Conservation (phyloP, 1,140 invertebrate genomes). For the Sarcophaga peregrina region DNA sequence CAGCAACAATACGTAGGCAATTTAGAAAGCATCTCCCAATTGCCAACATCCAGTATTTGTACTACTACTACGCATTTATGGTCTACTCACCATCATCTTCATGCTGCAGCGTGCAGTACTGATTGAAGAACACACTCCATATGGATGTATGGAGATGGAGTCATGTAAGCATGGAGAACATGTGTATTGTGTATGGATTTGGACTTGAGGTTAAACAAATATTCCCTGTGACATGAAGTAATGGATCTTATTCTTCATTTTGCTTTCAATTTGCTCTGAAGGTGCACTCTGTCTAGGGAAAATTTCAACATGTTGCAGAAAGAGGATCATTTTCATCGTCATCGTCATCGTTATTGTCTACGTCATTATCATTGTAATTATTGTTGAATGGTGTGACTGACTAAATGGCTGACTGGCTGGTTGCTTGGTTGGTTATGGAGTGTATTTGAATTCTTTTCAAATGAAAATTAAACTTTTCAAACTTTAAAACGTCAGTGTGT, state of each 20-base stretch:
- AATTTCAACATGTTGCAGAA: conserved; percentile 2
- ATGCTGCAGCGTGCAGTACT: no score
- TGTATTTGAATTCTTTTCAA: no score
- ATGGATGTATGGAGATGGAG: background rate
- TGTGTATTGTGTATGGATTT: background rate
- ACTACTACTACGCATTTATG: no score
- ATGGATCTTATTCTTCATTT: background rate
- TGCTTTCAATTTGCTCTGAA: no score
- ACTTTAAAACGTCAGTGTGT: background rate
- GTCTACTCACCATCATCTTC: no score
- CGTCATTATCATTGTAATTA: background rate
- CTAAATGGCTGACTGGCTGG: background rate
- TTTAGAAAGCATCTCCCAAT: background rate
- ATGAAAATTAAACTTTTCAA: conserved; percentile 11
- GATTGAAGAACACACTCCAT: background rate
- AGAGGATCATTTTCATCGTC: background rate
- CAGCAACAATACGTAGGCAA: conserved; percentile 58
- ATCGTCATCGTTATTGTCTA: background rate
- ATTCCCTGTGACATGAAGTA: background rate
- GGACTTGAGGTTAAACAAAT: conserved; percentile 22
- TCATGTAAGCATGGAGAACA: background rate
- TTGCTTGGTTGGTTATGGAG: background rate
- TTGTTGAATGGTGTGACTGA: conserved; percentile 1
- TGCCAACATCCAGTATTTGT: no score
- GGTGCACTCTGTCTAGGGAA: background rate